Conservation (phyloP, 2,888 invertebrate genomes). For the Drosophila nigritarsus region DNA sequence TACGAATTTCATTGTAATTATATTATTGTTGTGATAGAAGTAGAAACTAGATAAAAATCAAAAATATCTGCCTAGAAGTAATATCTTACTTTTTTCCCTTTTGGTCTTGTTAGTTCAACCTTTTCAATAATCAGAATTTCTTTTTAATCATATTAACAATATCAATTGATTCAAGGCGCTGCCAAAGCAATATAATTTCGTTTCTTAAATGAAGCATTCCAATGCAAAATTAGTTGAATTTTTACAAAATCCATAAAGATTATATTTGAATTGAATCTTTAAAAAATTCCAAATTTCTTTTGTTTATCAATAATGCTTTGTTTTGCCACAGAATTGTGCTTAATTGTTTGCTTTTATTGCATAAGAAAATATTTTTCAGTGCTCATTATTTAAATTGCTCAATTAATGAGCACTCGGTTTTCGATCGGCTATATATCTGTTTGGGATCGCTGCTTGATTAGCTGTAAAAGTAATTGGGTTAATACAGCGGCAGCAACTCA, state of each 20-base stretch:
- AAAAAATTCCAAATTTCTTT: neutral
- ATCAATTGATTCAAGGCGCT: neutral
- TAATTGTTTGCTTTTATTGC: constrained; percentile 1
- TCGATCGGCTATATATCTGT: neutral
- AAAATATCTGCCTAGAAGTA: neutral
- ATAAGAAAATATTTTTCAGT: neutral
- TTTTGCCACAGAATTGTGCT: neutral
- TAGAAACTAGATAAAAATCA: neutral
- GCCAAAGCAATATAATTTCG: neutral
- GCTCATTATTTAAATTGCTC: constrained; percentile 19
- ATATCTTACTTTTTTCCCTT: neutral
- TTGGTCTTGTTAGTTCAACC: neutral
- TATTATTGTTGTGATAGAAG: too few species aligned
- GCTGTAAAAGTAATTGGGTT: constrained; percentile 37
- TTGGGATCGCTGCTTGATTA: constrained; percentile 4
- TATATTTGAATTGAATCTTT: neutral
- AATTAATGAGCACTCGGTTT: constrained; percentile 27
- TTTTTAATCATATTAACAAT: neutral
- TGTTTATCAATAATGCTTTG: neutral
- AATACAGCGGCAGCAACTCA: constrained; percentile 19
- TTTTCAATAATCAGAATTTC: neutral
- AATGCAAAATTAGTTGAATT: neutral
- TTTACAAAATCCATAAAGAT: neutral
- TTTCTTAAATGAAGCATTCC: neutral
- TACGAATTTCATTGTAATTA: neutral